Evolutionary conservation across 2,113 vertebrate genomes (phyloP).

Genomic region (Podarcis cretensis): DNA sequence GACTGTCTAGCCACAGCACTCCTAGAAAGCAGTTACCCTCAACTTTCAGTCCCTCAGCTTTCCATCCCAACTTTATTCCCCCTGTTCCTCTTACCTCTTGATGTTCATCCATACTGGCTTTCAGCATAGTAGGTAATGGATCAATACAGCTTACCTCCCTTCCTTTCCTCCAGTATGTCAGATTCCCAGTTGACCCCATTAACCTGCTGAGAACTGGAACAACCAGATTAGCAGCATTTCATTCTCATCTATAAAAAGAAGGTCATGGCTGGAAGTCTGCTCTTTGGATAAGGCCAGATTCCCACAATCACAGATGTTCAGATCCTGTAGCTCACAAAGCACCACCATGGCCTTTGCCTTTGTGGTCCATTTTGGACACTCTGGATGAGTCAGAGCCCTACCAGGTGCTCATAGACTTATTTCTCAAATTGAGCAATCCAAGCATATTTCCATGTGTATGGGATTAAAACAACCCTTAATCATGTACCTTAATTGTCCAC

Average conservation of each 20-base stretch:
- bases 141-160: background rate
- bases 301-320: background rate
- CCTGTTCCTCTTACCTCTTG: background rate
- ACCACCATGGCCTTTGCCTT: background rate
- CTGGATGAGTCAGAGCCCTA: background rate
- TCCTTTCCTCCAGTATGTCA: background rate
- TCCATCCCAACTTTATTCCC: background rate
- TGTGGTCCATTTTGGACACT: background rate
- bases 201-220: background rate
- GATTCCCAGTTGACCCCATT: background rate
- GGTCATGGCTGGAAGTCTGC: too few relatives aligned
- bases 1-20: background rate
- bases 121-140: background rate
- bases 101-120: background rate
- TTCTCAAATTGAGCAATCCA: background rate
- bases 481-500: conserved; percentile 9
- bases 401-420: background rate
- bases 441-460: background rate
- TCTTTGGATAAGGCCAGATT: background rate
- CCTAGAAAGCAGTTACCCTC: background rate
- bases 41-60: background rate
- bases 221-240: background rate
- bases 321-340: background rate
- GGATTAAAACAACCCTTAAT: background rate
- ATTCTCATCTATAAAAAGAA: background rate